Evolutionary conservation across 2,113 vertebrate genomes (phyloP).

Genomic region (Ptilonorhynchus violaceus): DNA sequence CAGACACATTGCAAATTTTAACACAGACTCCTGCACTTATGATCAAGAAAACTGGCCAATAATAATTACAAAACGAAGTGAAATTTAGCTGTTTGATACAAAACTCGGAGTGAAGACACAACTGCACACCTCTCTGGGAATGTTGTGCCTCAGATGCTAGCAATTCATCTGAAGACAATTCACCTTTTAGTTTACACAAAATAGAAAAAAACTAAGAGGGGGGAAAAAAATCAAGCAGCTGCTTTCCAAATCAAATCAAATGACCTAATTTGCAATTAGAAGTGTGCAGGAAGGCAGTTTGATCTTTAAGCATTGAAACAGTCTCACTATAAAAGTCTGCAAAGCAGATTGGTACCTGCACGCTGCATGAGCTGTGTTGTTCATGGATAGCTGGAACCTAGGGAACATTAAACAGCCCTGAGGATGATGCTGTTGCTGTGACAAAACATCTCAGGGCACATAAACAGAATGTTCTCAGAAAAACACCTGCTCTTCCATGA

Average conservation of each 20-base stretch:
- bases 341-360: neutral
- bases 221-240: neutral
- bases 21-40: fast-evolving
- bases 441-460: neutral
- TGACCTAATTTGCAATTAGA: neutral
- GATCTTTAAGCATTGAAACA: neutral
- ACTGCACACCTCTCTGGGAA: neutral
- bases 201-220: fast-evolving
- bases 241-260: neutral
- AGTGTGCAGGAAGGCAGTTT: neutral
- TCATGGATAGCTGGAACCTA: neutral
- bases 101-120: neutral
- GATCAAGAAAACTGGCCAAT: neutral
- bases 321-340: neutral
- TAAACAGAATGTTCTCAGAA: fast-evolving
- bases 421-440: fast-evolving
- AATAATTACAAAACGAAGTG: neutral
- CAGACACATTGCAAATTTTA: neutral
- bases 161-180: neutral
- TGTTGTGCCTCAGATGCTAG: neutral
- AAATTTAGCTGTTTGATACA: neutral
- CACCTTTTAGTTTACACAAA: neutral
- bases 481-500: neutral
- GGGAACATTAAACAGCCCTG: neutral
- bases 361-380: fast-evolving